Conservation (phyloP, 2,888 invertebrate species). For the Trisateles emortualis region DNA sequence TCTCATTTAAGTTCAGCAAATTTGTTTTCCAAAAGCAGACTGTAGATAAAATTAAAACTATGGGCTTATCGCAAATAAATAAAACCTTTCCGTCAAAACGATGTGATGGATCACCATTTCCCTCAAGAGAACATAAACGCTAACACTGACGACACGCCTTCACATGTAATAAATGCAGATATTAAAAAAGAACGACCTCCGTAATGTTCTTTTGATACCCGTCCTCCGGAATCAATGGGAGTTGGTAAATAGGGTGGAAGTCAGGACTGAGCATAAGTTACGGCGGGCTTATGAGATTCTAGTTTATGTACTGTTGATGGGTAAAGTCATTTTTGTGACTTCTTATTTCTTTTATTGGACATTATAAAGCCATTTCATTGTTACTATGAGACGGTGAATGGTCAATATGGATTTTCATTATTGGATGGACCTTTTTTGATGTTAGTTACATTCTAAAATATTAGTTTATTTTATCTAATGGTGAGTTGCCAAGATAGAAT, state of each 20-base stretch:
- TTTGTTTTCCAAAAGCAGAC: too few species aligned
- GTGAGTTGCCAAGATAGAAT: too few species aligned
- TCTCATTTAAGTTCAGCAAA: too few species aligned
- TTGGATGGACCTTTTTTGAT: too few species aligned
- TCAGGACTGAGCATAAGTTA: background rate
- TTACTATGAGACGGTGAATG: too few species aligned
- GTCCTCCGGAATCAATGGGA: constrained; percentile 4
- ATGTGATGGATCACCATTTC: background rate
- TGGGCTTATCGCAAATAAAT: too few species aligned
- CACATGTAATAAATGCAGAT: constrained; percentile 28
- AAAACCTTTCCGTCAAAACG: too few species aligned
- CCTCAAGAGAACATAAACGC: background rate
- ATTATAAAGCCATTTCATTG: background rate
- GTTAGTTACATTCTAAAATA: too few species aligned
- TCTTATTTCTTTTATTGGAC: background rate
- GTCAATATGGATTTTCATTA: too few species aligned
- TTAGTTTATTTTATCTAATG: too few species aligned
- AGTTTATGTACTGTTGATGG: background rate
- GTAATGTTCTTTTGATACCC: constrained; percentile 32
- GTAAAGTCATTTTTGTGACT: background rate
- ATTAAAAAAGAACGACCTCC: constrained; percentile 32
- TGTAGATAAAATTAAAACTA: too few species aligned
- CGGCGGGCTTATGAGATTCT: background rate
- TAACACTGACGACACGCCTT: constrained; percentile 4
- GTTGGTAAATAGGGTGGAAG: constrained; percentile 19